phyloP scores from a whole-genome alignment of 2,888 invertebrate species.

The Drosophila flavopinicola region DNA sequence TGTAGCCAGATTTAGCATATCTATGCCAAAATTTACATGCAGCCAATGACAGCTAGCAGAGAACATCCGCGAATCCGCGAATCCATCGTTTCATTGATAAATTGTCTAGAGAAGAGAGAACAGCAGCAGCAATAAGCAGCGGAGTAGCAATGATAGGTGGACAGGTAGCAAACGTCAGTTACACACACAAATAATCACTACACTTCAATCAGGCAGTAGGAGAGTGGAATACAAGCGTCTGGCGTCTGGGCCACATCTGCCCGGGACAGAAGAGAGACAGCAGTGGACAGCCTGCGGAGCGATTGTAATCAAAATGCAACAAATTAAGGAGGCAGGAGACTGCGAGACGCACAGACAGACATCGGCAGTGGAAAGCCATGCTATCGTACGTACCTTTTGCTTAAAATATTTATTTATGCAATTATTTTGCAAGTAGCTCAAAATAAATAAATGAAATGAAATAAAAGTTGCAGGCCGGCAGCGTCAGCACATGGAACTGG shows the following conservation, averaged over 20 bases:
- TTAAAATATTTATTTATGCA: conserved; percentile 83
- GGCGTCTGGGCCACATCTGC: conserved; percentile 60
- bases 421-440: conserved; percentile 83
- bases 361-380: conserved; percentile 16
- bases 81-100: conserved; percentile 79
- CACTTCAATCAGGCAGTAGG: conserved; percentile 66
- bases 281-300: conserved; percentile 53
- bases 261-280: conserved; percentile 27
- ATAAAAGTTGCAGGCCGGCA: conserved; percentile 64
- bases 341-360: conserved; percentile 15
- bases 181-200: conserved; percentile 65
- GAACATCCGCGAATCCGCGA: conserved; percentile 38
- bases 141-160: conserved; percentile 31
- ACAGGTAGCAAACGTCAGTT: conserved; percentile 53
- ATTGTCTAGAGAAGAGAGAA: conserved; percentile 54
- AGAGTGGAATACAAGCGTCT: conserved; percentile 6
- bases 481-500: conserved; percentile 20
- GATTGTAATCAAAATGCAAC: conserved; percentile 80
- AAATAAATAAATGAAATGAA: conserved; percentile 81
- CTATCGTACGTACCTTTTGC: conserved; percentile 58
- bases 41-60: conserved; percentile 30
- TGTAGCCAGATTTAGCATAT: conserved; percentile 33
- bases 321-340: conserved; percentile 68
- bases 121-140: conserved; percentile 37
- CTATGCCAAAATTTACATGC: conserved; percentile 63